Percentiles rank a stretch among this genome's conserved stretches.
Conservation (phyloP, 2,113 vertebrate genomes). For the Engraulis encrasicolus region DNA sequence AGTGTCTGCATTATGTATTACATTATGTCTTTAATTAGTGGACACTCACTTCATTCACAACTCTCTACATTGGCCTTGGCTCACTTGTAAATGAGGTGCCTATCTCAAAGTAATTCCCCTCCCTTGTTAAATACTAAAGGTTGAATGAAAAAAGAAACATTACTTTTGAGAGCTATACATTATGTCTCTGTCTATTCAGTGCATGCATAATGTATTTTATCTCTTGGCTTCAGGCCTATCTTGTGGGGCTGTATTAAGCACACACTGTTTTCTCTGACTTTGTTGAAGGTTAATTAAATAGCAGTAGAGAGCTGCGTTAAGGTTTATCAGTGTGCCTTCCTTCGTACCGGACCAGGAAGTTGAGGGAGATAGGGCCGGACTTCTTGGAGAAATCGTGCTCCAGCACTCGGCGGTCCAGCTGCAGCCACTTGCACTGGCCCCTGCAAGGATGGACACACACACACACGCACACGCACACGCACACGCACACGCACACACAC, state of each 20-base stretch:
- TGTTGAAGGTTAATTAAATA: background rate
- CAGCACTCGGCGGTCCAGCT: conserved; percentile 94
- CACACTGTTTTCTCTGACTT: background rate
- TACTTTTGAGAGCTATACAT: background rate
- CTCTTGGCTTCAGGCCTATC: background rate
- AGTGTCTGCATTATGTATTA: too few species aligned
- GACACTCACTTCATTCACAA: background rate
- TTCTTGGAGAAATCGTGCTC: conserved; percentile 98
- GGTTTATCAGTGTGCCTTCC: background rate
- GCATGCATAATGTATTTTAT: background rate
- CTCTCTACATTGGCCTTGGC: too few species aligned
- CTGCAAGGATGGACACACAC: conserved; percentile 78
- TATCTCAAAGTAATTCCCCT: too few species aligned
- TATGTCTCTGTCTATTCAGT: background rate
- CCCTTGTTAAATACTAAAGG: too few species aligned
- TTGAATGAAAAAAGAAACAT: too few species aligned
- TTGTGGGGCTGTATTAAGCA: background rate
- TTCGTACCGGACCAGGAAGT: conserved; percentile 94
- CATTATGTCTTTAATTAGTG: too few species aligned
- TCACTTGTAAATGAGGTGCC: too few species aligned
- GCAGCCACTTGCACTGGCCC: conserved; percentile 96
- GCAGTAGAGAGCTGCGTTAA: background rate
- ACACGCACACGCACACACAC: background rate
- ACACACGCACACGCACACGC: conserved; percentile 46
- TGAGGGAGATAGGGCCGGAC: conserved; percentile 86